A percentile compares a stretch with the other conserved stretches of the same genome.
phyloP scores from a whole-genome alignment of 2,113 vertebrate genomes.

The Acanthochromis polyacanthus region DNA sequence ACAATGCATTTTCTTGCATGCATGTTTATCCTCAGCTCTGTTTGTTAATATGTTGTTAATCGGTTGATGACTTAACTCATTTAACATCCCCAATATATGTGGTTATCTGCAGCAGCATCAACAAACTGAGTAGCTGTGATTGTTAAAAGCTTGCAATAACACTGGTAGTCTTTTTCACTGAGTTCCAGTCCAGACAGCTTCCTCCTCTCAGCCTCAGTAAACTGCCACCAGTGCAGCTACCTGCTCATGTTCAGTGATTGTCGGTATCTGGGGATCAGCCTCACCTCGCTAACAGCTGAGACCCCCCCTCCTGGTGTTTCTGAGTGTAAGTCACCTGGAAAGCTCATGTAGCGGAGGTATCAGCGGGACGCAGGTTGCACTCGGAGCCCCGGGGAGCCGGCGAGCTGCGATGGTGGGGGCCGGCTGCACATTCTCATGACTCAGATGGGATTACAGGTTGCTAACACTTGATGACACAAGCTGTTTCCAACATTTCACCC shows the following conservation, averaged over 20 bases:
- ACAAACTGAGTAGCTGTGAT: too few relatives aligned
- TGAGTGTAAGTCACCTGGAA: conserved; percentile 79
- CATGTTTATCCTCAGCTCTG: too few relatives aligned
- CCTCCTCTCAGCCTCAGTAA: conserved; percentile 26
- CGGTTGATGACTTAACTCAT: too few relatives aligned
- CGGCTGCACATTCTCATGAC: conserved; percentile 47
- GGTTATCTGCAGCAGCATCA: too few relatives aligned
- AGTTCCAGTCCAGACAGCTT: neutral
- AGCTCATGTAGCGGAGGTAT: conserved; percentile 59
- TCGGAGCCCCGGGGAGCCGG: conserved; percentile 54
- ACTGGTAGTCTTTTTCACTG: too few relatives aligned
- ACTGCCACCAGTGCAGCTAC: conserved; percentile 45
- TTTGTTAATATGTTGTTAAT: too few relatives aligned
- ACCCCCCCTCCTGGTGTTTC: conserved; percentile 53
- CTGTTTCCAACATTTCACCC: conserved; percentile 73
- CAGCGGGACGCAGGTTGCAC: conserved; percentile 72
- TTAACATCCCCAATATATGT: too few relatives aligned
- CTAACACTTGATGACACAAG: conserved; percentile 78
- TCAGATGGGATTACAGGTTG: conserved; percentile 83
- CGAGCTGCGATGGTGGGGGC: neutral
- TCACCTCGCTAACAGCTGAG: conserved; percentile 71
- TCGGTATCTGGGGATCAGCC: conserved; percentile 49
- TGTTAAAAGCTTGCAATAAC: too few relatives aligned
- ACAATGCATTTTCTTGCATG: too few relatives aligned
- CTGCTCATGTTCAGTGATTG: conserved; percentile 42